Evolutionary conservation across 2,888 invertebrate species (phyloP), one percentile per base, ranked within the genome.

Genomic region (Mimas tiliae): DNA sequence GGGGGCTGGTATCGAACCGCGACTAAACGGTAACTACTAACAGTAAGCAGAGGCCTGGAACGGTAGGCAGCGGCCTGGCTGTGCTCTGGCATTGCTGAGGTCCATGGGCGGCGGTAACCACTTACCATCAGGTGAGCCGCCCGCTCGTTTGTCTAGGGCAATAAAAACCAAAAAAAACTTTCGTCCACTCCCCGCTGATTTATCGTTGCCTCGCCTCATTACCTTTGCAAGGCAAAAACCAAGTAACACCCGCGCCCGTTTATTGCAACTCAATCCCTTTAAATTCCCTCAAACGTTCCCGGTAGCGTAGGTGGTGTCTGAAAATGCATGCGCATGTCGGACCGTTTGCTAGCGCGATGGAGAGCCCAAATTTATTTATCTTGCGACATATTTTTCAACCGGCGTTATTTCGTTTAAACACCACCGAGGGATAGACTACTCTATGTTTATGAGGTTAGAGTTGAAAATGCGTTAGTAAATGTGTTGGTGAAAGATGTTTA

Each of bases 331-430:
- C 79, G 73, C 78, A 77, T 81, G 81, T 79, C 76, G 71, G 65
- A 73, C 58, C 83, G 83, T 84, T 85, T 84, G 82, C 83, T 72
- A 75, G 72, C 67, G 70, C 82, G 78, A 80, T 78, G 78, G 80
- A 80, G 80, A 73, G 77, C 78, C 79, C 77, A 76, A 84, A 86
- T 86, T 85, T 76, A 77, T 77, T 73, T 77, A 75, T 75, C 71
- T 68, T 68, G 70, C 70, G 78, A 78, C 78, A 80, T 88, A 88
- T 84, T 82, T 79, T 76, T 78, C 77, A 79, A 71, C 76, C 78
- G 81, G 52, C n/a, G 52, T 83, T 81, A 83, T 85, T 83, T 80
- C 74, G 76, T 77, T 79, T 75, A 66, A 64, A 51, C n/a, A 16
- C 52, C 55, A 68, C 64, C 65, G 65, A 34, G 62, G 65, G 42